phyloP scores from a whole-genome alignment of 2,113 vertebrate genomes.

The Isurus oxyrinchus region DNA sequence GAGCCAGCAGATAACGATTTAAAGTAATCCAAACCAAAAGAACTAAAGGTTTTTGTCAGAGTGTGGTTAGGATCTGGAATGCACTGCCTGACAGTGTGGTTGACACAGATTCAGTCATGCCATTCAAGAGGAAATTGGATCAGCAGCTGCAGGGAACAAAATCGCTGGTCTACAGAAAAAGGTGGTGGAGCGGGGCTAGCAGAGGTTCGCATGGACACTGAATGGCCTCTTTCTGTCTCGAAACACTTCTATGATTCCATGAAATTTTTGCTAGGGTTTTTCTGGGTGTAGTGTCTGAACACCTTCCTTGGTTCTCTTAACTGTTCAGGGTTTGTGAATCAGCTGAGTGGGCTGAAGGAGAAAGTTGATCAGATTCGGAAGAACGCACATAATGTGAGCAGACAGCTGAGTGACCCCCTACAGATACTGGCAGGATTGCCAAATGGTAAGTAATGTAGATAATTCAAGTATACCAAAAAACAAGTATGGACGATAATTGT shows the following conservation, averaged over 20 bases:
- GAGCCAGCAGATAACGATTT: no score
- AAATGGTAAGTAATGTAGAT: constrained; percentile 59
- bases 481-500: not conserved
- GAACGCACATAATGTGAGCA: constrained; percentile 51
- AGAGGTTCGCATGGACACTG: not conserved
- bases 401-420: constrained; percentile 60
- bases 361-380: constrained; percentile 54
- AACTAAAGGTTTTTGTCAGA: no score
- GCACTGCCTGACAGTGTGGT: no score
- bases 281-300: not conserved
- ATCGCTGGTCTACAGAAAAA: no score
- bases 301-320: constrained; percentile 38
- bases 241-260: not conserved
- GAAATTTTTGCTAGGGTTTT: not conserved
- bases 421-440: constrained; percentile 55
- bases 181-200: not conserved
- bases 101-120: no score
- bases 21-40: no score
- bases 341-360: constrained; percentile 55
- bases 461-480: no score
- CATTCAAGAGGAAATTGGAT: no score
- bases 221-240: not conserved
- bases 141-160: no score
- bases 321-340: constrained; percentile 55
- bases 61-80: no score